Base-by-base conservation (phyloP, 1,140 invertebrate species). In the Aphis gossypii region DNA sequence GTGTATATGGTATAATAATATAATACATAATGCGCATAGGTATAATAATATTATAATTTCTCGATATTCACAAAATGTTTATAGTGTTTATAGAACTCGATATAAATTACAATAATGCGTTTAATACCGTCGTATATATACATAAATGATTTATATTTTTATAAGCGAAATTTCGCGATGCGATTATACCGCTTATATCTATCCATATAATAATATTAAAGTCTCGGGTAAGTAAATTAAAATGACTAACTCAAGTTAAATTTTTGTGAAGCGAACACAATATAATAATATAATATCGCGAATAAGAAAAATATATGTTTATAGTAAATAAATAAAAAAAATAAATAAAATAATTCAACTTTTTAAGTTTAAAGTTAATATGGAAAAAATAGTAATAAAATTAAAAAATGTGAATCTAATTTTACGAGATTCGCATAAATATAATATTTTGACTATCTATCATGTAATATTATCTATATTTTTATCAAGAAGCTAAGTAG, bases 61-160 rank as follows among this genome's bases (percentile, higher is more conserved):
- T 76, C 60, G 14, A 76, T 76, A n/a, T n/a, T 18, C 30, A n/a
- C 14, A 76, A 76, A 18, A n/a, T 30, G 60, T n/a, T 18, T 35
- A n/a, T 35, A 76, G 30, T 76, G 56, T 30, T 18, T 76, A 76
- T 76, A 76, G 56, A 60, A 76, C n/a, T 35, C 4, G n/a, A 76
- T 76, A 76, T n/a, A n/a, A 76, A 76, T 76, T n/a, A n/a, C 60
- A 76, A n/a, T 76, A 76, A 76, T 76, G 60, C 60, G 60, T 76
- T 18, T n/a, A 76, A 35, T 76, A n/a, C 48, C 48, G 3, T 51
- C n/a, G 60, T 76, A n/a, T n/a, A 76, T 51, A 35, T 76, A n/a
- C 5, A 14, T 5, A n/a, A 68, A 76, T 5, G 30, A n/a, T 76
- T 68, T 68, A 68, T 68, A 68, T 68, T 76, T 76, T 76, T n/a